These are phyloP conservation scores for Eristalis pertinax DNA, from an alignment of 2,888 invertebrate genomes.

Conservation along the genomic window DNA sequence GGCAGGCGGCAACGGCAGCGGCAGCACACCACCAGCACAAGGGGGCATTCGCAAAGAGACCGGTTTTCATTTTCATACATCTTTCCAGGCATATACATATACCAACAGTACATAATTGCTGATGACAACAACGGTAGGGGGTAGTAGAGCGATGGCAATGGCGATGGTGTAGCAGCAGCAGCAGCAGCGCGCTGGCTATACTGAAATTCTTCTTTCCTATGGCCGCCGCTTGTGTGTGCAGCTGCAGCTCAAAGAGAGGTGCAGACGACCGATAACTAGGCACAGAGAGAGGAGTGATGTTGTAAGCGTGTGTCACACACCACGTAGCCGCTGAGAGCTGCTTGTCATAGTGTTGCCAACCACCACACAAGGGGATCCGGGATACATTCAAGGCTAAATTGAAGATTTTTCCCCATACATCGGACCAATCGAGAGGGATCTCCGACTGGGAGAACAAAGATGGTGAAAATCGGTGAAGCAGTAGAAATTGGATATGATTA, in stretches of 20 bases:
- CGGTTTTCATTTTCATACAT: slow-evolving; percentile 68
- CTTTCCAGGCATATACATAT: slow-evolving; percentile 44
- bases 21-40: background rate
- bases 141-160: slow-evolving; percentile 18
- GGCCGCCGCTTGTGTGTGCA: slow-evolving; percentile 28
- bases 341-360: slow-evolving; percentile 27
- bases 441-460: background rate
- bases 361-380: background rate
- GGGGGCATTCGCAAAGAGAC: slow-evolving; percentile 66
- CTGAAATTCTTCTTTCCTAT: slow-evolving; percentile 48
- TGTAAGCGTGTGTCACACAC: slow-evolving; percentile 8
- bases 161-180: slow-evolving; percentile 14
- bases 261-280: slow-evolving; percentile 20
- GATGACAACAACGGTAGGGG: slow-evolving; percentile 57
- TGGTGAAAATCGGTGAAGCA: background rate
- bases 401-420: background rate
- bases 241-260: slow-evolving; percentile 42
- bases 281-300: slow-evolving; percentile 14
- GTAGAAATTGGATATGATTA: background rate
- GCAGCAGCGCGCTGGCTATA: background rate
- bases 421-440: background rate
- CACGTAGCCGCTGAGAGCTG: slow-evolving; percentile 29
- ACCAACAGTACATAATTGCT: slow-evolving; percentile 59
- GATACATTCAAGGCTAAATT: slow-evolving; percentile 38
- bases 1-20: background rate